These are phyloP conservation scores for Fulica atra DNA, from an alignment of 2,113 vertebrate genomes.

Conservation along the genomic window DNA sequence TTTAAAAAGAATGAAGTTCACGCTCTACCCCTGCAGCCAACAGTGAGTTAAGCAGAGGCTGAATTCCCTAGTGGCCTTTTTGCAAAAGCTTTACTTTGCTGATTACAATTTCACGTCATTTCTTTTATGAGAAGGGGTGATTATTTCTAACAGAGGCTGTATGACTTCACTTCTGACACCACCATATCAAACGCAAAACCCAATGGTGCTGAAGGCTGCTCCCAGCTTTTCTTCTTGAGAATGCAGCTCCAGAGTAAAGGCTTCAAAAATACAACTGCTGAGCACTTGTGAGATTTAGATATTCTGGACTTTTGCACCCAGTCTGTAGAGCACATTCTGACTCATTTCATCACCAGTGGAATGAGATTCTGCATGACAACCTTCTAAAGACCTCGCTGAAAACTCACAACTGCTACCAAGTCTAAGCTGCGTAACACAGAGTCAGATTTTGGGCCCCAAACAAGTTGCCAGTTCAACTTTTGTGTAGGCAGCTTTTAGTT, in stretches of 20 bases:
- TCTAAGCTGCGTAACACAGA: neutral
- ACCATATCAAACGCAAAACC: neutral
- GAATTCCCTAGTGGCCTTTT: neutral
- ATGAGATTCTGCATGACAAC: neutral
- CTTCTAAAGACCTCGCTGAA: neutral
- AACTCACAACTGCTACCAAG: neutral
- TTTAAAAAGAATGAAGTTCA: neutral
- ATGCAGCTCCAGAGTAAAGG: neutral
- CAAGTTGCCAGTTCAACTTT: neutral
- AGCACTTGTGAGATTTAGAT: neutral
- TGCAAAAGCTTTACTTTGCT: neutral
- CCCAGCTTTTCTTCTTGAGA: neutral
- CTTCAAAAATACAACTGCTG: neutral
- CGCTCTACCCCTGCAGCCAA: neutral
- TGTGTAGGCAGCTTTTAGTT: neutral
- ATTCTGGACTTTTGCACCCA: neutral
- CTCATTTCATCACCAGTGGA: accelerated
- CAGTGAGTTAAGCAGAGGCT: neutral
- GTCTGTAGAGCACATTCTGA: neutral
- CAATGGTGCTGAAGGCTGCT: neutral
- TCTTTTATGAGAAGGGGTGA: neutral
- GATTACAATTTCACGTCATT: neutral
- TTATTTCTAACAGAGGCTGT: neutral
- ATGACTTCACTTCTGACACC: neutral
- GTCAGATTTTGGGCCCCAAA: neutral